Base-by-base conservation (phyloP, 2,113 vertebrate genomes). In the Mola mola region DNA sequence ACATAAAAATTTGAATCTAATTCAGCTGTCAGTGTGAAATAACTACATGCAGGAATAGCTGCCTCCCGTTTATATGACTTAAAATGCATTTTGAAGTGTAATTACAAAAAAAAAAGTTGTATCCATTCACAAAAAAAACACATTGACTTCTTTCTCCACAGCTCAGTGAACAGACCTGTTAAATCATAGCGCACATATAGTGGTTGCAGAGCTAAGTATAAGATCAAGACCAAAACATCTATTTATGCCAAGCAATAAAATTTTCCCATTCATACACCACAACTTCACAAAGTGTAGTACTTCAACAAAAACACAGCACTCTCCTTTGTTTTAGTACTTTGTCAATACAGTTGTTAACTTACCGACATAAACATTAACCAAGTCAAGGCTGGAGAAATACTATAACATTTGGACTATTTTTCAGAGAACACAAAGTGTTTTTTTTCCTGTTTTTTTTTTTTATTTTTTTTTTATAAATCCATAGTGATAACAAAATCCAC, bases 341-440 rank as follows among this genome's bases (percentile, higher is more conserved):
- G 34, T 66, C 65, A 67, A 50, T 56, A 49, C 24, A 67, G 53
- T 50, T 47, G 36, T 48, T 57, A 68, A 53, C 50, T 21, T 36
- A 47, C 48, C 33, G 13, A 60, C 20, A 52, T 81, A 85, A 87
- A 26, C 69, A 87, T 87, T 86, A 88, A 82, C 81, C 38, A 61
- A 72, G 72, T 50, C 67, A 77, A 86, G 68, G 82, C 24, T 37
- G 3, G 1, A 60, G 43, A 74, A 78, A 66, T 28, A 37, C 73
- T 77, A n/a, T 74, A 78, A 72, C 80, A 79, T 72, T 75, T 76
- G 24, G 57, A 49, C 20, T 19, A 50, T 29, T 66, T 40, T 64
- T 55, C 33, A 66, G 66, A 58, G 37, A 61, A 48, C 44, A 51
- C 31, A 52, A 36, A n/a, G 21, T 36, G 31, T 12, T 15, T 21